Evolutionary conservation across 2,888 invertebrate species (phyloP).

Genomic region (Amphimallon solstitiale): DNA sequence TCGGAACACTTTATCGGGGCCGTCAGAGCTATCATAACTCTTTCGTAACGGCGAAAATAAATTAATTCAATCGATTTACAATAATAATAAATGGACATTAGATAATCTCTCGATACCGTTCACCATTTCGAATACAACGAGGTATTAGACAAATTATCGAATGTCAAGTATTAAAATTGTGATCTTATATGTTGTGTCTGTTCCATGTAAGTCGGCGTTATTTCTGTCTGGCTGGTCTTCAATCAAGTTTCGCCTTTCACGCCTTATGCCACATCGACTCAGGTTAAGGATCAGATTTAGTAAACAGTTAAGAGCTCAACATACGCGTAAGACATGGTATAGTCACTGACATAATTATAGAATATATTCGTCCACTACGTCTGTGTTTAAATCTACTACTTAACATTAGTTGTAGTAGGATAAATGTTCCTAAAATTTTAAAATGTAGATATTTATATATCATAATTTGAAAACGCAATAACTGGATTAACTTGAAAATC

Average conservation of each 20-base stretch:
- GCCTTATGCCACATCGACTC: conserved; percentile 12
- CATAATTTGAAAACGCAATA: too few species aligned
- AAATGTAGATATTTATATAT: too few species aligned
- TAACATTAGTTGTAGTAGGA: too few species aligned
- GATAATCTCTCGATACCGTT: conserved; percentile 23
- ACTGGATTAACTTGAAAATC: too few species aligned
- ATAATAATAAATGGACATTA: conserved; percentile 29
- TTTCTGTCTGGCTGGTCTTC: conserved; percentile 3
- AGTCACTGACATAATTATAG: too few species aligned
- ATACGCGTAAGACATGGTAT: conserved; percentile 6
- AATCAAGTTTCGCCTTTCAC: conserved; percentile 23
- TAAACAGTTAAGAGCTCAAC: conserved; percentile 19
- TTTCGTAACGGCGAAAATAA: conserved; percentile 28
- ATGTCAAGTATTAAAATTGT: conserved; percentile 23
- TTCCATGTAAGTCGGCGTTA: neutral
- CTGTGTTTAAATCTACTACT: too few species aligned
- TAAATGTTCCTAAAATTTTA: too few species aligned
- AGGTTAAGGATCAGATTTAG: conserved; percentile 11
- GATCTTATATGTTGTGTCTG: conserved; percentile 10
- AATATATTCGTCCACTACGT: too few species aligned
- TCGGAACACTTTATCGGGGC: neutral
- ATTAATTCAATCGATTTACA: conserved; percentile 28
- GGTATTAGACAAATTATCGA: conserved; percentile 21
- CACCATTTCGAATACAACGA: neutral
- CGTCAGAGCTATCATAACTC: conserved; percentile 11